phyloP scores from a whole-genome alignment of 2,113 vertebrate species.

The Gallinago media region DNA sequence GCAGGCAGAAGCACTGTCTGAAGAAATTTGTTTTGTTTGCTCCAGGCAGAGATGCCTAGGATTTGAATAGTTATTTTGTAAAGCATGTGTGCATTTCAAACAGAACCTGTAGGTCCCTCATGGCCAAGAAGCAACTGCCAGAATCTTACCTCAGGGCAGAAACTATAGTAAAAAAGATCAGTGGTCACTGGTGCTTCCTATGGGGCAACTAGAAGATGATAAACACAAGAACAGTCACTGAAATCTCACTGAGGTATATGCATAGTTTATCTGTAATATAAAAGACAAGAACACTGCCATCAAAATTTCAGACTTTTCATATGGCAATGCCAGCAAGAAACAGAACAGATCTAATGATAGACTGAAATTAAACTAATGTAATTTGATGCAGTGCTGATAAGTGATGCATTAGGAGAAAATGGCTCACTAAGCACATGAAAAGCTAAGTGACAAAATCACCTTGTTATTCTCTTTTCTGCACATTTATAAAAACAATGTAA shows the following conservation, averaged over 20 bases:
- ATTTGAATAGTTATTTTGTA: not conserved
- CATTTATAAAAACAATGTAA: not conserved
- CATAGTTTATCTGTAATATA: not conserved
- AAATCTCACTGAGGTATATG: not conserved
- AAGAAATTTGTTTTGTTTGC: not conserved
- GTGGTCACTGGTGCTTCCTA: not conserved
- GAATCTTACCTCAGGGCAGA: not conserved
- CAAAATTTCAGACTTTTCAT: not conserved
- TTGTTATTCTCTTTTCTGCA: not conserved
- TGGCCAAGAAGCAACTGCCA: not conserved
- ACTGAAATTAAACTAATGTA: not conserved
- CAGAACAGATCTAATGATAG: not conserved
- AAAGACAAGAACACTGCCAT: not conserved
- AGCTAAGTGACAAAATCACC: not conserved
- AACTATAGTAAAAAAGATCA: not conserved
- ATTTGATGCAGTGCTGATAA: not conserved
- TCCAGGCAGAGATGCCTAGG: not conserved
- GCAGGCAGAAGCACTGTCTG: not conserved
- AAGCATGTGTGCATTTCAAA: not conserved
- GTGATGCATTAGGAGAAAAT: not conserved
- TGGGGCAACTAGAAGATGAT: not conserved
- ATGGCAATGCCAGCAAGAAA: not conserved
- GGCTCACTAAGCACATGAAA: not conserved
- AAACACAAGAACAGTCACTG: not conserved
- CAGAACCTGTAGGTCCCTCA: not conserved